These are phyloP conservation scores for Scolopax rusticola DNA, from an alignment of 2,797 vertebrate genomes.

Conservation along the genomic window DNA sequence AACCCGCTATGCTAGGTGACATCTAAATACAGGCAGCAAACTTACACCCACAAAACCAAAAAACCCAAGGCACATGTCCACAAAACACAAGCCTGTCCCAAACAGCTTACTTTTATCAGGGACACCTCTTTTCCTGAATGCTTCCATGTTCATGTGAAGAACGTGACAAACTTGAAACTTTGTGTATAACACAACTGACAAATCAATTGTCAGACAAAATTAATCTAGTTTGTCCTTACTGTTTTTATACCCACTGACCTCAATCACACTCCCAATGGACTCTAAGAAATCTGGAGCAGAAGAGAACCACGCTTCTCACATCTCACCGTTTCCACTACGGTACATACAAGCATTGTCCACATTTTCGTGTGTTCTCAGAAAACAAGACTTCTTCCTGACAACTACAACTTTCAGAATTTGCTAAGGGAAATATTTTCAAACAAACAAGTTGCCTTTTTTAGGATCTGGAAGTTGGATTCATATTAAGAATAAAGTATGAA, in stretches of 20 bases:
- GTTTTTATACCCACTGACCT: not conserved
- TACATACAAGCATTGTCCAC: not conserved
- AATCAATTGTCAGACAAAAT: not conserved
- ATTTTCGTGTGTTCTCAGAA: not conserved
- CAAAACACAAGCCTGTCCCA: not conserved
- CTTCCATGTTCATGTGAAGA: not conserved
- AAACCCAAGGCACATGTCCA: not conserved
- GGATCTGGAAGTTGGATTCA: not conserved
- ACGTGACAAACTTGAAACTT: not conserved
- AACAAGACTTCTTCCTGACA: not conserved
- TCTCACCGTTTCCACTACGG: not conserved
- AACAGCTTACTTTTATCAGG: not conserved
- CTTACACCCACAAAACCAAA: not conserved
- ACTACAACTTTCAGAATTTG: not conserved
- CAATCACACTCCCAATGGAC: not conserved
- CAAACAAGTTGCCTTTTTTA: not conserved
- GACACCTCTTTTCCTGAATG: not conserved
- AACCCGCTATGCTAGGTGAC: not conserved
- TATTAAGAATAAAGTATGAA: not conserved
- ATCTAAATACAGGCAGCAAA: not conserved
- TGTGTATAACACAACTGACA: not conserved
- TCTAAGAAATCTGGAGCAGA: not conserved
- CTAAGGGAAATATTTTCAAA: not conserved
- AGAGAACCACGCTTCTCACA: rapidly evolving
- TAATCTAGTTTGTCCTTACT: not conserved